phyloP scores from a whole-genome alignment of 2,888 invertebrate species.

The Sarcophaga carnaria region DNA sequence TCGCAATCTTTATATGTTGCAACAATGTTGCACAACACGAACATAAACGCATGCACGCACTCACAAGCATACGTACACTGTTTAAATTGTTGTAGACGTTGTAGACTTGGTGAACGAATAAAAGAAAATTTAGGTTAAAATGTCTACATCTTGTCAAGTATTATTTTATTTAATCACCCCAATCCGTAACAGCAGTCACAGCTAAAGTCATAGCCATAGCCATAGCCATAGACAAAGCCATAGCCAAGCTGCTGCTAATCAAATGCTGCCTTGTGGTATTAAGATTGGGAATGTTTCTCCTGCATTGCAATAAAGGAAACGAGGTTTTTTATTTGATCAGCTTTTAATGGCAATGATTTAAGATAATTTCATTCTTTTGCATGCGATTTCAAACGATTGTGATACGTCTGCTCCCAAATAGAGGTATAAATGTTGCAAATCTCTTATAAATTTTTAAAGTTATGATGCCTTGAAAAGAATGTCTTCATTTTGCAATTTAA shows the following conservation, averaged over 20 bases:
- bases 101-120: neutral
- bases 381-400: neutral
- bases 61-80: neutral
- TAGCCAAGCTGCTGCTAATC: neutral
- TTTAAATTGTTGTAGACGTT: neutral
- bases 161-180: constrained; percentile 42
- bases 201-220: no score
- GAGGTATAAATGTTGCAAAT: no score
- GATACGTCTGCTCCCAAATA: neutral
- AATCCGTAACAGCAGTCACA: neutral
- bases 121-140: constrained; percentile 54
- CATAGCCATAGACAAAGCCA: neutral
- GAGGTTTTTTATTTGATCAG: neutral
- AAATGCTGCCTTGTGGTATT: neutral
- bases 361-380: neutral
- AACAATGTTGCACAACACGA: constrained; percentile 42
- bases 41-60: neutral
- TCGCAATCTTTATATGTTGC: constrained; percentile 15
- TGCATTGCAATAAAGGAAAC: neutral
- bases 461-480: no score
- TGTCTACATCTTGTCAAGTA: constrained; percentile 47
- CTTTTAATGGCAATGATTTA: neutral
- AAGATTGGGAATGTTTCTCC: neutral
- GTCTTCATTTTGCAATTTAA: no score
- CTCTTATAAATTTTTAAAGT: no score